Evolutionary conservation across 2,888 invertebrate species (phyloP), one percentile per base, ranked within the genome.

Genomic region (Eutolmus rufibarbis): DNA sequence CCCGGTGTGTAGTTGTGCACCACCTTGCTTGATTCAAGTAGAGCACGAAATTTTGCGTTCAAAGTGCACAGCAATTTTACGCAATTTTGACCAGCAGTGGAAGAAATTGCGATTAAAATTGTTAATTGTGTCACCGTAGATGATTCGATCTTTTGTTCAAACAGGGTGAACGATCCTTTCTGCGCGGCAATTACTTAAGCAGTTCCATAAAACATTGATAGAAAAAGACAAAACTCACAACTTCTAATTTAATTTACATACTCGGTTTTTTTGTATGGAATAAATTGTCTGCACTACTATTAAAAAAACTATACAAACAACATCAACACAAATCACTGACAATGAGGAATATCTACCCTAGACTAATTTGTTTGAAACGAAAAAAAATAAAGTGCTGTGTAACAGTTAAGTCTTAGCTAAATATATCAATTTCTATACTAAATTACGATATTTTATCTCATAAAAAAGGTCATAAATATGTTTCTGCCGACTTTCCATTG

Each of bases 1-100:
- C 46, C 56, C 16, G 5, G 40, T 19, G 34, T 84, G 34, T 51
- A 7, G 56, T 84, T 3, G 84, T 28, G 74, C 74, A 74, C 74
- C 74, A 74, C 74, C 74, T 74, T 74, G 74, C 74, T 31, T 31
- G 74, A 74, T 74, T 31, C 74, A 74, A 74, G 74, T 74, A 74
- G 74, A 74, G 28, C 74, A 74, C 74, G 28, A 28, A 34, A 28
- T 28, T 74, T 28, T n/a, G 74, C 16, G 34, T 16, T 74, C 34
- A 34, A 74, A 74, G 74, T 31, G 28, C n/a, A 74, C n/a, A n/a
- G n/a, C n/a, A 51, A 51, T 51, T 51, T 74, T 74, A 34, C 34
- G 31, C 74, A 34, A 16, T 74, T 74, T 74, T 28, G 31, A 31
- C 74, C 74, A 74, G 34, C 74, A 74, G 28, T 12, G 31, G 31